These are phyloP conservation scores for Eubucco bourcierii DNA, from an alignment of 2,113 vertebrate species.

Conservation along the genomic window DNA sequence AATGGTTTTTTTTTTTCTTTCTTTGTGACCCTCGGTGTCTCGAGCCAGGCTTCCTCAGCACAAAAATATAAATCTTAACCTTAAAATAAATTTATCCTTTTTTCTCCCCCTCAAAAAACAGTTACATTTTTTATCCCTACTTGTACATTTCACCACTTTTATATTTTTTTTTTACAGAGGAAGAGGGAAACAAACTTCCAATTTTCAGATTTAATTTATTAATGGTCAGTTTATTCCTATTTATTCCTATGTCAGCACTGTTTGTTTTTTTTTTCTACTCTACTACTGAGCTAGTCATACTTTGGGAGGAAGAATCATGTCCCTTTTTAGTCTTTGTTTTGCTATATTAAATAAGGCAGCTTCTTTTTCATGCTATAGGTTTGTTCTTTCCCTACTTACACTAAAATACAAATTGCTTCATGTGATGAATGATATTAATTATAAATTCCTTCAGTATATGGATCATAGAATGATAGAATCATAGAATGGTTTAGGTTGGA, in stretches of 20 bases:
- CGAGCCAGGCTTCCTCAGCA: not conserved
- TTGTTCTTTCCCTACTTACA: not conserved
- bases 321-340: not conserved
- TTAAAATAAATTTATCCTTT: not conserved
- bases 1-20: accelerated
- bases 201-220: not conserved
- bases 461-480: too few species aligned
- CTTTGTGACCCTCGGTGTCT: accelerated
- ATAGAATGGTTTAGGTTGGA: too few species aligned
- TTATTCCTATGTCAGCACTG: slow-evolving; percentile 43
- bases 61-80: not conserved
- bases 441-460: not conserved
- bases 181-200: not conserved
- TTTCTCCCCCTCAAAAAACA: not conserved
- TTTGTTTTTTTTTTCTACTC: not conserved
- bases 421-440: too few species aligned
- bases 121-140: not conserved
- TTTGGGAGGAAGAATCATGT: not conserved
- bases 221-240: not conserved
- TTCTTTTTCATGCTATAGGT: not conserved
- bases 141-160: not conserved
- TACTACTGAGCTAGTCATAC: not conserved
- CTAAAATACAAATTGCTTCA: not conserved
- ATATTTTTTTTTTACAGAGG: not conserved
- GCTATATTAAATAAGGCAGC: not conserved